A percentile compares a stretch with the other conserved stretches of the same genome.
These are phyloP conservation scores for Labeo rohita DNA, from an alignment of 2,113 vertebrate species.

Conservation along the genomic window DNA sequence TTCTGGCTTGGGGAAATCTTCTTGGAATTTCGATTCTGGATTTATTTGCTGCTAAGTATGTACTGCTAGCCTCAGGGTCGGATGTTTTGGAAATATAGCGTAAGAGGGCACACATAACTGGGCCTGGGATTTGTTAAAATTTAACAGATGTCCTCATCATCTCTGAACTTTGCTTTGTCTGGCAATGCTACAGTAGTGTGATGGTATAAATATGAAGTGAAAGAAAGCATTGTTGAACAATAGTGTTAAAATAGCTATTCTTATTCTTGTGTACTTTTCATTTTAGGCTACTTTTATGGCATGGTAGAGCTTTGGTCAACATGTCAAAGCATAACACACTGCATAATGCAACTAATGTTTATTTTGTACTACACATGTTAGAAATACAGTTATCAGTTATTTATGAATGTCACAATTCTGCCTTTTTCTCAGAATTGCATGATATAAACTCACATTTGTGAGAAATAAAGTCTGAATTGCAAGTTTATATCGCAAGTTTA, in stretches of 20 bases:
- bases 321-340: not conserved
- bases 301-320: not conserved
- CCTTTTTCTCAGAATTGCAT: no score
- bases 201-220: not conserved
- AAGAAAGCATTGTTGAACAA: not conserved
- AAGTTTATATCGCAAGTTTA: no score
- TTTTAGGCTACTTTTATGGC: not conserved
- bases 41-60: slow-evolving; percentile 66
- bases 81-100: slow-evolving; percentile 65
- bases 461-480: no score
- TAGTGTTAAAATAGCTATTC: not conserved
- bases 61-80: slow-evolving; percentile 65
- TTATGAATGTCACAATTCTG: no score
- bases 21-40: slow-evolving; percentile 70
- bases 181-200: not conserved
- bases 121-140: slow-evolving; percentile 15
- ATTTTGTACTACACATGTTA: not conserved
- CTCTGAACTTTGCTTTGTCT: not conserved
- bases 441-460: no score
- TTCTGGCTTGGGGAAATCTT: slow-evolving; percentile 73
- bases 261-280: not conserved
- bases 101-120: slow-evolving; percentile 58
- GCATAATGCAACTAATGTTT: not conserved
- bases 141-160: slow-evolving; percentile 28
- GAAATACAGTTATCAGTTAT: no score